Evolutionary conservation across 1,140 invertebrate species (phyloP), one percentile per base, ranked within the genome.

Genomic region (Liolophura sinensis): DNA sequence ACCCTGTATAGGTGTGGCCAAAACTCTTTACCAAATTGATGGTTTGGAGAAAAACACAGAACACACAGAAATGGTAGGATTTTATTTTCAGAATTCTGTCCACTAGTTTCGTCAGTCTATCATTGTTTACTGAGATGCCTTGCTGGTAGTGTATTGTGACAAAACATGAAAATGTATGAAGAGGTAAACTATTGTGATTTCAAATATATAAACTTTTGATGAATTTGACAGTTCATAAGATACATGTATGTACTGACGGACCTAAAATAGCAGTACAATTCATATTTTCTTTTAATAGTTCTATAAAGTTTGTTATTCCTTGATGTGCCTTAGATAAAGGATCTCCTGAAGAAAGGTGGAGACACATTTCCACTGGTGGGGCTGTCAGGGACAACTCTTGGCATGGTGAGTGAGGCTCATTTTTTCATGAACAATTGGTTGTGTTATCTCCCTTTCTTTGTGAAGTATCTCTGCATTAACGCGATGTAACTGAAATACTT

Each of bases 1-100:
- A 11, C 82, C 84, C 11, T 79, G 78, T 61, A 71, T 85, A 58
- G 84, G 84, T 50, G 80, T 84, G n/a, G 81, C 82, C 14, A 85
- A 85, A 67, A 82, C 78, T 31, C 71, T 84, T 7, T 81, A 79
- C 20, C 75, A 79, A 51, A 77, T 83, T 1, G 82, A 81, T 69
- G 82, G 80, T 9, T 49, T 85, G 20, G 77, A 78, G 51, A 83
- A 80, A 60, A 71, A 82, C 67, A 65, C 65, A 22, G 66, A 73
- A 48, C 80, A 83, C 57, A 70, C 75, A 57, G 60, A 71, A 48
- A 76, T 73, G 75, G 82, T 83, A 64, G 14, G 56, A 40, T 50
- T 59, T 56, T n/a, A 16, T 58, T 4, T 16, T 62, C 15, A 14
- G 18, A 14, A 27, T 47, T 16, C 63, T 54, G 7, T 22, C n/a